phyloP scores from a whole-genome alignment of 2,113 vertebrate species.

The Podarcis cretensis region DNA sequence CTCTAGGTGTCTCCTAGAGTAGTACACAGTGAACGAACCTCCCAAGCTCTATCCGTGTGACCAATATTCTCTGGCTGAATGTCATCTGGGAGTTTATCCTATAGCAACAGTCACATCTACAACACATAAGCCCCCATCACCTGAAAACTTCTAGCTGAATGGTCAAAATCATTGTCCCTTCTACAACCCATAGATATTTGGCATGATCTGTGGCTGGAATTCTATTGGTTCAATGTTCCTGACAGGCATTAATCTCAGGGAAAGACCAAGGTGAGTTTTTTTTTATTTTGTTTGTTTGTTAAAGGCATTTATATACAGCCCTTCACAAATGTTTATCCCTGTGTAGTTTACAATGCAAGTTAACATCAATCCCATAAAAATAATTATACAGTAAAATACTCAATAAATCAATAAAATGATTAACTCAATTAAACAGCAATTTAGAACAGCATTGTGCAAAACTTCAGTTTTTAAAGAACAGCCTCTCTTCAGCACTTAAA shows the following conservation, averaged over 20 bases:
- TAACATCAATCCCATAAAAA: background rate
- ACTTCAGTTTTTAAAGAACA: background rate
- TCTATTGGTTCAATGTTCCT: background rate
- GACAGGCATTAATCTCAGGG: background rate
- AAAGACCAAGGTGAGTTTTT: background rate
- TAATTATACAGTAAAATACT: background rate
- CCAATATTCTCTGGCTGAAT: too few relatives aligned
- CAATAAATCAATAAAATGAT: background rate
- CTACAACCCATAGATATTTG: background rate
- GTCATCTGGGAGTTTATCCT: too few relatives aligned
- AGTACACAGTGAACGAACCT: too few relatives aligned
- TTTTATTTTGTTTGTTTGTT: background rate
- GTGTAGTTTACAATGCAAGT: background rate
- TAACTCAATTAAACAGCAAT: background rate
- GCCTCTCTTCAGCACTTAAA: background rate
- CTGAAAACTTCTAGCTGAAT: too few relatives aligned
- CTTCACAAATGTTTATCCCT: background rate
- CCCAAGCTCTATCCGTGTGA: too few relatives aligned
- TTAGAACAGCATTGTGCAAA: background rate
- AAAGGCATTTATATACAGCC: background rate
- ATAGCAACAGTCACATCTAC: too few relatives aligned
- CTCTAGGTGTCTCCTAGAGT: too few relatives aligned
- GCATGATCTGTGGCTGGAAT: background rate
- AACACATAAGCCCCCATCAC: too few relatives aligned
- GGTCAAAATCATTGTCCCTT: background rate